Evolutionary conservation across 2,797 vertebrate genomes (phyloP), one percentile per base, ranked within the genome.

Genomic region (Acanthurus lineatus): DNA sequence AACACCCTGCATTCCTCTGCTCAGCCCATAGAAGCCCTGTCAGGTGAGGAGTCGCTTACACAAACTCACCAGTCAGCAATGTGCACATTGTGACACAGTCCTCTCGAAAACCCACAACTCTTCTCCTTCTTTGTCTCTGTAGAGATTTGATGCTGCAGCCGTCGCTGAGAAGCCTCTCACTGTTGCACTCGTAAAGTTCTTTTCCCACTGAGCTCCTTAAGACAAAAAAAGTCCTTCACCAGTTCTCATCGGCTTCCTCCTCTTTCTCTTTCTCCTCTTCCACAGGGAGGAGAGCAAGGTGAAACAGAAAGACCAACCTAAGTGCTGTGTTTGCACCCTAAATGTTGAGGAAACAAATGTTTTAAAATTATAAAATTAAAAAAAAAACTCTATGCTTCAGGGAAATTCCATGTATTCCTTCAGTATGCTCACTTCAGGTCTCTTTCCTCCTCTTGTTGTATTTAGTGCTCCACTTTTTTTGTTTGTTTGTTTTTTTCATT

Each of bases 11-110:
- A 93, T 82, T 92, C 94, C 75, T 91, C 94, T 35, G 94, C 90
- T 91, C 96, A 96, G 84, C 91, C 96, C 69, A 93, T 97, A 78
- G 96, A 97, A 93, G 90, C 95, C 87, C 92, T 96, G 79, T 95
- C 97, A 92, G 97, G 97, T 97, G 91, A 95, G 85, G n/a, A 45
- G 5, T 19, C 66, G 2, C 14, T 51, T 2, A 14, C 16, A 5
- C 35, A 32, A 32, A 32, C 28, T 32, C 28, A 32, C 1, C 22
- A 15, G 0, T 19, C 20, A 1, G 3, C 19, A 9, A 8, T 0
- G 0, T 47, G 0, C 2, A 9, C 6, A 14, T 4, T 16, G 5
- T 28, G 3, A 47, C 7, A 6, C 2, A 2, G 2, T 22, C 15
- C 17, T 28, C 45, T 66, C 28, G 5, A 47, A 22, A 5, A 22